Evolutionary conservation across 2,113 vertebrate genomes (phyloP).

Genomic region (Acanthochromis polyacanthus): DNA sequence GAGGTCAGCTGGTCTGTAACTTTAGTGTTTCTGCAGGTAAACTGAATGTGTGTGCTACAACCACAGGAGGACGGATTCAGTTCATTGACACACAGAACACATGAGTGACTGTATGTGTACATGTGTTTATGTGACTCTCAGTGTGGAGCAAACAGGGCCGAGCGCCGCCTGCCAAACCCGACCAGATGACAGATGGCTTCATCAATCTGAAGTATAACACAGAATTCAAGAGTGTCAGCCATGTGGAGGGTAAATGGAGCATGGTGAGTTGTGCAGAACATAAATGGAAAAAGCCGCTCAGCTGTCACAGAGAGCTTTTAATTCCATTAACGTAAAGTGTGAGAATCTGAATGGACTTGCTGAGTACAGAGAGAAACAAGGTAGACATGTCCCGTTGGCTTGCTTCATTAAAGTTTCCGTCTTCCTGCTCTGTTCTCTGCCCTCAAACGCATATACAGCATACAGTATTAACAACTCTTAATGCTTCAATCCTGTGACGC

Average conservation of each 20-base stretch:
- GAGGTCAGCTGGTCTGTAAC: background rate
- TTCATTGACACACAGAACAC: conserved; percentile 24
- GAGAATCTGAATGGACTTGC: conserved; percentile 20
- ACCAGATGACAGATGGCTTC: conserved; percentile 67
- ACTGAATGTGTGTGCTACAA: background rate
- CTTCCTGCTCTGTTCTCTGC: background rate
- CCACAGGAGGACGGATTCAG: background rate
- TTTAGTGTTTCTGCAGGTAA: background rate
- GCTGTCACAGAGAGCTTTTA: conserved; percentile 34
- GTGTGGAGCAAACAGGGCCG: background rate
- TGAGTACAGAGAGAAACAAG: conserved; percentile 6
- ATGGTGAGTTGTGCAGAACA: conserved; percentile 22
- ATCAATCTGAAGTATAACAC: conserved; percentile 51
- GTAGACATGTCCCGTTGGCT: background rate
- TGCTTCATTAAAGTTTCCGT: background rate
- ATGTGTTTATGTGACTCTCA: conserved; percentile 18
- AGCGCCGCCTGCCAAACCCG: conserved; percentile 6
- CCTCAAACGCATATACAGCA: background rate
- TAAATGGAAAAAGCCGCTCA: conserved; percentile 45
- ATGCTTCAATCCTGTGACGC: too few relatives aligned
- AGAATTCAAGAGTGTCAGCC: conserved; percentile 30
- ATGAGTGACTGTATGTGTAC: conserved; percentile 10
- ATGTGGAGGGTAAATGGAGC: conserved; percentile 61
- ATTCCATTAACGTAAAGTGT: conserved; percentile 32
- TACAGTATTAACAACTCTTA: too few relatives aligned